Base-by-base conservation (phyloP, 2,113 vertebrate genomes). In the Suricata suricatta region DNA sequence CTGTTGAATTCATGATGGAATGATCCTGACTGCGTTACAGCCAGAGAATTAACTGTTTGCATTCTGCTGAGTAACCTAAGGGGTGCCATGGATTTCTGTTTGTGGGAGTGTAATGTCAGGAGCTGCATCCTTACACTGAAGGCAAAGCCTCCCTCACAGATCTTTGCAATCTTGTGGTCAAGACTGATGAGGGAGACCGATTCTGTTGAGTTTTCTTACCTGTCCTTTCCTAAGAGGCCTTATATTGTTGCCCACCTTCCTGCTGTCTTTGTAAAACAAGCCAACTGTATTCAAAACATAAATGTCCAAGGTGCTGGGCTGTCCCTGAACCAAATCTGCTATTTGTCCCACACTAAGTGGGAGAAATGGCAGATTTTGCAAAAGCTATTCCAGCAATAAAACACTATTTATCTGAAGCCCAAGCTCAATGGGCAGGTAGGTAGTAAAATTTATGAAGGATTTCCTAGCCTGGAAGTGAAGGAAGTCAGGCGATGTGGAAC, bases 31-130 rank as follows among this genome's bases (percentile, higher is more conserved):
- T 93, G 4, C 7, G 3, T 95, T 97, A 90, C 93, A 71, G 5
- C 79, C 31, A 29, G 64, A 94, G 96, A 92, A 6, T 0, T 84
- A 98, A 93, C 79, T 74, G 0, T 77, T 79, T 72, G 52, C n/a
- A 86, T 86, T 95, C 74, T 90, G 31, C 31, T 68, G 91, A 85
- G 93, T 90, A 82, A 76, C 83, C 97, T 60, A 86, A 60, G 41
- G 95, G n/a, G 17, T 50, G 4, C 35, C 16, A 79, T 92, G 71
- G 33, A 38, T 87, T 98, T 97, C 72, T 92, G 25, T 69, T 94
- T 77, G 31, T 47, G 81, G 72, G 60, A 41, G 50, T 29, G 23
- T 54, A 33, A 66, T 72, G 35, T 69, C 17, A 79, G 29, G 74
- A 84, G 7, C 25, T 66, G 52, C 14, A 3, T 63, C 66, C 41